Conservation (phyloP, 2,113 vertebrate species). For the Asarcornis scutulata region DNA sequence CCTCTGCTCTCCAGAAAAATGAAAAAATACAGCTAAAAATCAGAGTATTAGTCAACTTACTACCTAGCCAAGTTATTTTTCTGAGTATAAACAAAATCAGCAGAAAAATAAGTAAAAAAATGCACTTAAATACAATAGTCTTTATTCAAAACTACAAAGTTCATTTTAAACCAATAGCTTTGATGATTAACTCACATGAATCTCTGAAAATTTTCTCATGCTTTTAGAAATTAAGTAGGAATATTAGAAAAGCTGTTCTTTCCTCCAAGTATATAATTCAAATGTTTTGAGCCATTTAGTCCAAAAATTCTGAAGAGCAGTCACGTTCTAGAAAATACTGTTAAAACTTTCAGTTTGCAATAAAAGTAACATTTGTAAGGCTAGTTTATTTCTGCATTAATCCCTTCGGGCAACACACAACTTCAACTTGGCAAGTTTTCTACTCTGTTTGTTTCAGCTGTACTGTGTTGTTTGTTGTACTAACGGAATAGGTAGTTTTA, state of each 20-base stretch:
- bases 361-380: neutral
- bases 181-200: neutral
- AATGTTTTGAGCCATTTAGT: neutral
- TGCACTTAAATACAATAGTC: neutral
- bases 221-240: neutral
- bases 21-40: neutral
- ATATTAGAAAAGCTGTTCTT: neutral
- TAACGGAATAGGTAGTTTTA: neutral
- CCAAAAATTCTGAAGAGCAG: neutral
- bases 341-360: neutral
- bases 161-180: neutral
- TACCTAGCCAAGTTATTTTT: neutral
- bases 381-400: constrained; percentile 2
- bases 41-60: neutral
- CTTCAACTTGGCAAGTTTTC: neutral
- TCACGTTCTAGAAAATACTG: neutral
- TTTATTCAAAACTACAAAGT: neutral
- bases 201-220: neutral
- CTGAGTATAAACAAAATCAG: neutral
- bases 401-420: neutral
- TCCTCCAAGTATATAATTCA: neutral
- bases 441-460: neutral
- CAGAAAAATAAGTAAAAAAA: neutral
- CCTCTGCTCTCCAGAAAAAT: neutral
- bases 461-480: neutral